These are phyloP conservation scores for Festucalex cinctus DNA, from an alignment of 2,113 vertebrate genomes.

Conservation along the genomic window DNA sequence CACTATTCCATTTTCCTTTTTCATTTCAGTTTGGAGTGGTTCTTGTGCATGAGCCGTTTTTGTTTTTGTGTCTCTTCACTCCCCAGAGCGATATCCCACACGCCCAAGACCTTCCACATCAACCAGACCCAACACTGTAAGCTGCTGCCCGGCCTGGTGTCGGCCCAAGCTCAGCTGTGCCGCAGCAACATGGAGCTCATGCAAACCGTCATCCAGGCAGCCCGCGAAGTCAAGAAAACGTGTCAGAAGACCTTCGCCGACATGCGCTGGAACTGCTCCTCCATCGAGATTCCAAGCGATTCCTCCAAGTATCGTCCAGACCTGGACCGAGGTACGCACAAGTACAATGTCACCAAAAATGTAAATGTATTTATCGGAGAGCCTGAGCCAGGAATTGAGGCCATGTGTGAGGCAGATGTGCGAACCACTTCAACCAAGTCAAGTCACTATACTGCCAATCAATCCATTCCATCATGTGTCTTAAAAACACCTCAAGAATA, in stretches of 20 bases:
- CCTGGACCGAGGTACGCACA: slow-evolving; percentile 87
- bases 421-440: too few species aligned
- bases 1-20: slow-evolving; percentile 14
- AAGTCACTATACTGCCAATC: too few species aligned
- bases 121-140: slow-evolving; percentile 98
- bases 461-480: too few species aligned
- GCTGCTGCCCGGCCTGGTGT: slow-evolving; percentile 87
- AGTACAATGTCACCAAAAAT: neutral
- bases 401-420: too few species aligned
- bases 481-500: too few species aligned
- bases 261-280: slow-evolving; percentile 99
- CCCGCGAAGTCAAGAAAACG: slow-evolving; percentile 88
- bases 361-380: too few species aligned
- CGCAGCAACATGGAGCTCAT: slow-evolving; percentile 97
- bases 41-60: neutral
- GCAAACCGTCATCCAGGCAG: slow-evolving; percentile 90
- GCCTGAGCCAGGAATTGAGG: too few species aligned
- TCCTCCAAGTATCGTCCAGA: slow-evolving; percentile 88
- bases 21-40: neutral
- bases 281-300: slow-evolving; percentile 83
- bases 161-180: slow-evolving; percentile 92
- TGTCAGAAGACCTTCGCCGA: slow-evolving; percentile 91
- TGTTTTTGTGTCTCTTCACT: neutral
- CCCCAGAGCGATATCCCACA: slow-evolving; percentile 84
- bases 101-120: slow-evolving; percentile 76